Evolutionary conservation across 2,888 invertebrate genomes (phyloP).

Genomic region (Acronicta leporina): DNA sequence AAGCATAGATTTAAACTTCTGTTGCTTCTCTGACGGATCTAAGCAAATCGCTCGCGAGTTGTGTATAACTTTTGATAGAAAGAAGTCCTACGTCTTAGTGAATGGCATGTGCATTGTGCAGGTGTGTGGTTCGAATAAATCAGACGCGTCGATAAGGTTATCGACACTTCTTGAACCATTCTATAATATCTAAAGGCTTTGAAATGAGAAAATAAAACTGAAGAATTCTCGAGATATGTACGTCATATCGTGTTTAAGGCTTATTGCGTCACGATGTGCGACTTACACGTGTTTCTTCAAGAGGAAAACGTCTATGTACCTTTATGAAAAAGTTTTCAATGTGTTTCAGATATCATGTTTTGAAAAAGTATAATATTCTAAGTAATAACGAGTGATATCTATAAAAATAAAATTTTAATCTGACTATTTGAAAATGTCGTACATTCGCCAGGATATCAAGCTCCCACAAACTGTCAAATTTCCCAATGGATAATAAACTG

Average conservation of each 20-base stretch:
- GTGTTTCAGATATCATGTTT: too few relatives aligned
- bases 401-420: too few relatives aligned
- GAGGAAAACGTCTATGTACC: constrained; percentile 29
- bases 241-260: constrained; percentile 33
- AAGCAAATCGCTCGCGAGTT: constrained; percentile 59
- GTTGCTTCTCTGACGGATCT: constrained; percentile 5
- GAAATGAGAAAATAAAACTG: constrained; percentile 39
- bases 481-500: too few relatives aligned
- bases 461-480: too few relatives aligned
- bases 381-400: too few relatives aligned
- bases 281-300: constrained; percentile 16
- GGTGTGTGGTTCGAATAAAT: constrained; percentile 74
- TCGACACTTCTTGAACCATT: constrained; percentile 60
- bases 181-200: constrained; percentile 36
- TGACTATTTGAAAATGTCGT: too few relatives aligned
- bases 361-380: neutral
- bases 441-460: too few relatives aligned
- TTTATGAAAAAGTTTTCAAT: neutral
- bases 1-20: constrained; percentile 17
- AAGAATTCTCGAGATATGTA: constrained; percentile 25
- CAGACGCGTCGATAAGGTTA: constrained; percentile 72
- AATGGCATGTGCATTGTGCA: constrained; percentile 76
- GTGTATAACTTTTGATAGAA: constrained; percentile 67
- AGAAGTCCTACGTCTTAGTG: constrained; percentile 59
- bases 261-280: constrained; percentile 33